Conservation (phyloP, 1,140 invertebrate species). For the Aphelenchoides avenae region DNA sequence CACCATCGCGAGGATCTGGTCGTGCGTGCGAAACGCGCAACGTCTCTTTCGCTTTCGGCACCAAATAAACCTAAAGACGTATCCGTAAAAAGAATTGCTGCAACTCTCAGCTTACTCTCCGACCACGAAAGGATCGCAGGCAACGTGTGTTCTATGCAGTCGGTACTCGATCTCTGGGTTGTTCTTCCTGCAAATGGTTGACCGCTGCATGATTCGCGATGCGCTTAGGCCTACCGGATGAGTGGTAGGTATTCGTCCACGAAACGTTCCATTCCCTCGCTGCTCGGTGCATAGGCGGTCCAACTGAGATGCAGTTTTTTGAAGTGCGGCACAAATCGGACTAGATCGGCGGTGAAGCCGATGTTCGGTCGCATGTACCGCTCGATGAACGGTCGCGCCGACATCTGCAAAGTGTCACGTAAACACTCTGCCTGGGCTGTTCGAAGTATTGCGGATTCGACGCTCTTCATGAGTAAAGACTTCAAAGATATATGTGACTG, state of each 20-base stretch:
- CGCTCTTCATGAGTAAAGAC: no score
- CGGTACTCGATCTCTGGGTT: slow-evolving; percentile 52
- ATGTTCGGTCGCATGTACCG: slow-evolving; percentile 29
- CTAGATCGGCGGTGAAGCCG: slow-evolving; percentile 29
- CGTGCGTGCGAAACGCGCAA: slow-evolving; percentile 31
- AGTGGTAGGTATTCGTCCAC: slow-evolving; percentile 54
- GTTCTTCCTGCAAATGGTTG: slow-evolving; percentile 43
- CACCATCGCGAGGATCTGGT: slow-evolving; percentile 51
- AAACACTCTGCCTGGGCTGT: background rate
- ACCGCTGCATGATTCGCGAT: background rate
- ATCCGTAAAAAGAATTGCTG: background rate
- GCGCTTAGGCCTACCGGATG: slow-evolving; percentile 37
- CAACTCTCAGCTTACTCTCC: slow-evolving; percentile 40
- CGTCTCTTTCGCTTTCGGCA: slow-evolving; percentile 40
- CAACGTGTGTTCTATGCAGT: slow-evolving; percentile 35
- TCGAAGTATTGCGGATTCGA: slow-evolving; percentile 5
- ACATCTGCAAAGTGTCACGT: no score
- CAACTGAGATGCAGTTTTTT: slow-evolving; percentile 38
- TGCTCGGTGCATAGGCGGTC: slow-evolving; percentile 46
- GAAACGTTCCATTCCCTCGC: slow-evolving; percentile 53
- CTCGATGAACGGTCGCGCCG: no score
- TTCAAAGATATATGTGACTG: no score
- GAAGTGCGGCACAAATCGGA: slow-evolving; percentile 54
- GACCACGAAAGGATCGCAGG: slow-evolving; percentile 54
- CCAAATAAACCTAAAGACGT: slow-evolving; percentile 40